Evolutionary conservation across 35 echinoderm and acorn worm species (phyloP), one percentile per base, ranked within the genome.

Genomic region (Stichopus chloronotus): DNA sequence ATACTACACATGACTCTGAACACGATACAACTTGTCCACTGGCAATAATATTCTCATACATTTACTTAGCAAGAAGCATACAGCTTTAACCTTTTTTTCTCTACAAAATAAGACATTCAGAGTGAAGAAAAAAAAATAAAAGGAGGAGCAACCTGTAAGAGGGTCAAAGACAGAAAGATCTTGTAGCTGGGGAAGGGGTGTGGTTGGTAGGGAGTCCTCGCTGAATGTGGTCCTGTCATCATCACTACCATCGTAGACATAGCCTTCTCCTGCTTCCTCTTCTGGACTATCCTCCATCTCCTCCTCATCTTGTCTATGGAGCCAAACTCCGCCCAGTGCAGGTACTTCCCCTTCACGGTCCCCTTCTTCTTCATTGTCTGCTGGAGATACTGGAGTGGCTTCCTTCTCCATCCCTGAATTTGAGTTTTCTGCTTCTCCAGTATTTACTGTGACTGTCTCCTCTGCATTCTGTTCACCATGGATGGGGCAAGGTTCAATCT

Each of bases 101-200:
- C 30, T 43, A 43, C 0, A 43, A 43, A 43, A 43, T 43, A 43
- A 43, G 30, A 43, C 30, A 43, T 43, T 43, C 30, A 43, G 30
- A 43, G 30, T 43, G 30, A 43, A 43, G 30, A 43, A 43, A 43
- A 43, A 43, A 43, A 43, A 43, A 43, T 43, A 43, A 43, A 43
- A 43, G 30, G 30, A 43, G 30, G 30, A 43, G 30, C 30, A 43
- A 43, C 82, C 92, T 79, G 95, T 87, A 2, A 99, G 89, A 6
- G 97, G 97, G 92, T 99, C 97, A 92, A 99, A 99, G 3, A 95
- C 81, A 81, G 95, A 91, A 52, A 99, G 17, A 78, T 99, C 95
- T 57, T 99, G 89, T 4, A 99, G 91, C 87, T 99, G 97, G 57
- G 97, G 93, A 4, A 99, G 92, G 2, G 97, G 97, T 11, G 95